A percentile compares a stretch with the other conserved stretches of the same genome.
These are phyloP conservation scores for Tridacna crocea DNA, from an alignment of 2,888 invertebrate species.

Conservation along the genomic window DNA sequence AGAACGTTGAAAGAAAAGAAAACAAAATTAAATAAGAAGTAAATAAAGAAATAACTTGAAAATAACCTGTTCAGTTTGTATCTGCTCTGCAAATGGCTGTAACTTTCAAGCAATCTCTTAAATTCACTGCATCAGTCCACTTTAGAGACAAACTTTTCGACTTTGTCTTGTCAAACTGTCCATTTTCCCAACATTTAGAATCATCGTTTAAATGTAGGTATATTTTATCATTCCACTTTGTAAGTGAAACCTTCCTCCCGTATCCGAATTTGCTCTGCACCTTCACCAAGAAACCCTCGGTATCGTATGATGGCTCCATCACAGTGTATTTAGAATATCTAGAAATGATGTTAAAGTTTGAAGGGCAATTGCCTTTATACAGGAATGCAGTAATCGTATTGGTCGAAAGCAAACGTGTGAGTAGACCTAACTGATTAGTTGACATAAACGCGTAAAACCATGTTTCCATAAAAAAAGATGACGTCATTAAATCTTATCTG, in stretches of 20 bases:
- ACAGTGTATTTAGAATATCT: background rate
- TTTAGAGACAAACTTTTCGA: slow-evolving; percentile 25
- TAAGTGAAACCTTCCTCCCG: slow-evolving; percentile 19
- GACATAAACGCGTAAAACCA: slow-evolving; percentile 1
- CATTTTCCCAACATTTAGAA: slow-evolving; percentile 31
- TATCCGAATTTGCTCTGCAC: slow-evolving; percentile 29
- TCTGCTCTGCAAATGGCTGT: slow-evolving; percentile 24
- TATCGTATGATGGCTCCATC: slow-evolving; percentile 29
- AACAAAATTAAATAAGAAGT: too few relatives aligned
- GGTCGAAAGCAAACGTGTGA: slow-evolving; percentile 6
- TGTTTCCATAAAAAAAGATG: slow-evolving; percentile 1
- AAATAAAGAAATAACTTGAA: background rate
- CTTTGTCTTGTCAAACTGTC: slow-evolving; percentile 26
- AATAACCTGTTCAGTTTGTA: slow-evolving; percentile 27
- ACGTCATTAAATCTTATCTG: too few relatives aligned
- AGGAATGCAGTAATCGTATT: slow-evolving; percentile 1
- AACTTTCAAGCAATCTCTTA: slow-evolving; percentile 12
- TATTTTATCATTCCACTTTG: slow-evolving; percentile 29
- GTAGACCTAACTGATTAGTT: background rate
- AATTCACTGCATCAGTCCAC: slow-evolving; percentile 7
- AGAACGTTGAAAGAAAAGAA: too few relatives aligned
- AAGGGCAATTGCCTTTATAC: slow-evolving; percentile 3
- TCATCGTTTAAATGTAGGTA: slow-evolving; percentile 32
- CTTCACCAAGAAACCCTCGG: slow-evolving; percentile 25
- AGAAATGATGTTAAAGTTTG: background rate